phyloP scores from a whole-genome alignment of 2,888 invertebrate genomes.

The Crematogaster levior region DNA sequence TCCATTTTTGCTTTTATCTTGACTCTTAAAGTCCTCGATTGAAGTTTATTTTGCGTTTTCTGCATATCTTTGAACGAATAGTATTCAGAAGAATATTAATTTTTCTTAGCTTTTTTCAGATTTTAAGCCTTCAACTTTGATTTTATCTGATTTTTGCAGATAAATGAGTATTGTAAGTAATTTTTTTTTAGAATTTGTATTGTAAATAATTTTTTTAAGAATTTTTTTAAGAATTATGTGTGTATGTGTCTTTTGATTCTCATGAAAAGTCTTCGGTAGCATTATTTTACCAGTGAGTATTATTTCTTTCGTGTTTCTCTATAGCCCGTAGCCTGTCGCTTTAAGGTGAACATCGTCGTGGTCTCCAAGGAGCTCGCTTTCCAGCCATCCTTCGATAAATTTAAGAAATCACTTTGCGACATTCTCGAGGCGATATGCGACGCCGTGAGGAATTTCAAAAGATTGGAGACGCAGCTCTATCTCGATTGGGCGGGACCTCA shows the following conservation, averaged over 20 bases:
- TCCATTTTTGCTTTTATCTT: neutral
- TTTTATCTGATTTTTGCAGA: neutral
- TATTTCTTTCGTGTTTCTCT: neutral
- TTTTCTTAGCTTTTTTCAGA: neutral
- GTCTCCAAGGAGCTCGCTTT: constrained; percentile 89
- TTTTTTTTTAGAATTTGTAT: neutral
- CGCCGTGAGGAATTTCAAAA: constrained; percentile 91
- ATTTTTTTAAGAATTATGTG: too few relatives aligned
- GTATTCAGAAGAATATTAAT: neutral
- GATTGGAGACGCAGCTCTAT: constrained; percentile 93
- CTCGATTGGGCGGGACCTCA: constrained; percentile 73
- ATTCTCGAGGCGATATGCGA: constrained; percentile 92
- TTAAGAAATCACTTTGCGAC: constrained; percentile 90
- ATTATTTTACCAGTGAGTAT: neutral
- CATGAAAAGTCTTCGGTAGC: neutral
- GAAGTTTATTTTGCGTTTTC: neutral
- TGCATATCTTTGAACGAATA: neutral
- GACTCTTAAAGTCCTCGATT: neutral
- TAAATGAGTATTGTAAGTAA: neutral
- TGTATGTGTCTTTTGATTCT: too few relatives aligned
- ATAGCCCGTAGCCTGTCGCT: constrained; percentile 85
- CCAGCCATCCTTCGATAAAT: constrained; percentile 91
- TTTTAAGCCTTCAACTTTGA: neutral
- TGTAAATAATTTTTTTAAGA: too few relatives aligned
- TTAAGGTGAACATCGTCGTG: constrained; percentile 88